Base-by-base conservation (phyloP, 2,113 vertebrate species). In the Clarias gariepinus region DNA sequence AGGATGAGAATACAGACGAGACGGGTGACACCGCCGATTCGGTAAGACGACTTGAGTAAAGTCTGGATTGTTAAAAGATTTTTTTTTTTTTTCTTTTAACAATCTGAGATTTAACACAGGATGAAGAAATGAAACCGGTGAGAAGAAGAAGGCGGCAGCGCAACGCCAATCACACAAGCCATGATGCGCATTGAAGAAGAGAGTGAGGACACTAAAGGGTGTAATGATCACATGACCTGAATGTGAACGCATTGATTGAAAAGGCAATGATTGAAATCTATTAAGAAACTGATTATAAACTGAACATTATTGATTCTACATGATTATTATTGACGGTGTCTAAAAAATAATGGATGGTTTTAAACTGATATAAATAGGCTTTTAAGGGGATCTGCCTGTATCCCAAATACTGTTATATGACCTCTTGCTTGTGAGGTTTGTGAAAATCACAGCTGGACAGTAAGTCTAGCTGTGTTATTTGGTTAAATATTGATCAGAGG, bases 21-120 rank as follows among this genome's bases (percentile, higher is more conserved):
- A 94, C 92, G 0, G 96, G 93, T 0, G 96, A 97, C 91, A 96
- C 93, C 0, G 95, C 93, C 0, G 96, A 97, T 90, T 96, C 93
- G 21, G 97, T 97, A 94, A 0, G 92, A 63, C 13, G 18, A 53
- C 13, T 23, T 60, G 8, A 55, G 64, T 53, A 28, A 64, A 15
- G 15, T 88, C n/a, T 79, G 13, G 28, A 3, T 73, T 77, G 28
- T n/a, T 11, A 61, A 41, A 7, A 79, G 28, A n/a, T 11, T 63
- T 21, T 16, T 47, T 52, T 9, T 11, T 47, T 1, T 69, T 55
- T 66, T 16, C 53, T 25, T 53, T 53, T 81, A 47, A 64, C 4
- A 36, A 33, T 68, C 33, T 79, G 23, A 33, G 9, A 71, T 36
- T 88, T 68, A 82, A 82, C 30, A 77, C 89, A 95, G 94, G 95